phyloP scores from a whole-genome alignment of 2,797 vertebrate genomes.

The Squalus acanthias region DNA sequence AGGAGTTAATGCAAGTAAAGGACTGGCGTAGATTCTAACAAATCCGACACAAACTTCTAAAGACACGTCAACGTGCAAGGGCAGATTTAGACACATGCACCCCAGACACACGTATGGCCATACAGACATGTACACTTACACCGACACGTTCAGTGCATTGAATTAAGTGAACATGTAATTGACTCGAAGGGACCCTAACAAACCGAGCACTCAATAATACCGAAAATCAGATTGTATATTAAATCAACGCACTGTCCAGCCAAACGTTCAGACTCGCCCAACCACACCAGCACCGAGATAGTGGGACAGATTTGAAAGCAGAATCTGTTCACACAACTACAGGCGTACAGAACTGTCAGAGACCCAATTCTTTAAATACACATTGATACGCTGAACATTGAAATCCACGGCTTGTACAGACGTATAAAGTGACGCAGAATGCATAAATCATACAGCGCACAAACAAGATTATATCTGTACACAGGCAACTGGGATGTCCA shows the following conservation, averaged over 20 bases:
- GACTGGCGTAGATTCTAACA: not conserved
- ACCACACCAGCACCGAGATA: too few relatives aligned
- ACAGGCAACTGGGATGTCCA: not conserved
- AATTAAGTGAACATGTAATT: not conserved
- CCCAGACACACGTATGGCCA: not conserved
- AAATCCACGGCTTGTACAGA: not conserved
- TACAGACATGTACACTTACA: not conserved
- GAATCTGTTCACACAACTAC: not conserved
- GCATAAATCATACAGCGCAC: not conserved
- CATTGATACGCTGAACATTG: not conserved
- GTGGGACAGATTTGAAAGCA: not conserved
- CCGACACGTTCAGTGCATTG: not conserved
- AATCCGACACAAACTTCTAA: not conserved
- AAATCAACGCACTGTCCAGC: not conserved
- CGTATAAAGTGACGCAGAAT: not conserved
- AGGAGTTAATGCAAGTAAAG: not conserved
- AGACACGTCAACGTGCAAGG: not conserved
- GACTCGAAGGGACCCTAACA: not conserved
- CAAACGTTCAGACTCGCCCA: not conserved
- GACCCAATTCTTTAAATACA: not conserved
- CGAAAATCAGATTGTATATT: not conserved
- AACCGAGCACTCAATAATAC: not conserved
- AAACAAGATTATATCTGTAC: not conserved
- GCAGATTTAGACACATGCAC: not conserved
- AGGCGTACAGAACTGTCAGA: not conserved